phyloP scores from a whole-genome alignment of 2,113 vertebrate genomes.

The Anoplopoma fimbria region DNA sequence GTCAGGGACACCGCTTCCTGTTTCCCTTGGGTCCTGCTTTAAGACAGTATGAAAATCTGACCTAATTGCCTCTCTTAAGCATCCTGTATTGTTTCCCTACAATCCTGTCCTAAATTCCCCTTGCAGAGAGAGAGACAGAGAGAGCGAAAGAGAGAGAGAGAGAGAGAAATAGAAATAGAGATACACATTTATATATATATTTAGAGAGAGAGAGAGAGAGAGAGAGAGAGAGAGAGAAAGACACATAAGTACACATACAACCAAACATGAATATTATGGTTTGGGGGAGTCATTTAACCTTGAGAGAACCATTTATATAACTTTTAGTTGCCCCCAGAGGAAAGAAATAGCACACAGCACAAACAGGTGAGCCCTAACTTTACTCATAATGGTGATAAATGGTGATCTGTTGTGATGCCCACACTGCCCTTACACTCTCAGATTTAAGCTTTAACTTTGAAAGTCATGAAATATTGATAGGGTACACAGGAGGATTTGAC shows the following conservation, averaged over 20 bases:
- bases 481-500: constrained; percentile 76
- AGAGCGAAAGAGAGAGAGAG: neutral
- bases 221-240: too few species aligned
- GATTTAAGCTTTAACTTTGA: constrained; percentile 76
- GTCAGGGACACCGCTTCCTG: constrained; percentile 12
- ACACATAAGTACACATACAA: neutral
- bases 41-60: constrained; percentile 20
- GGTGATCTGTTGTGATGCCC: constrained; percentile 56
- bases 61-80: constrained; percentile 49
- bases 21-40: constrained; percentile 8
- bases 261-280: constrained; percentile 5
- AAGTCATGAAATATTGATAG: constrained; percentile 80
- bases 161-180: too few species aligned
- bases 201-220: neutral
- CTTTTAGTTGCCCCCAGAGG: neutral
- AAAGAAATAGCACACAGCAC: constrained; percentile 5
- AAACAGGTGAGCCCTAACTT: constrained; percentile 12
- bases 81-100: constrained; percentile 17
- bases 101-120: constrained; percentile 16
- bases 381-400: constrained; percentile 26
- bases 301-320: constrained; percentile 7
- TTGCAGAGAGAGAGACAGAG: neutral
- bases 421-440: constrained; percentile 37
- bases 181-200: too few species aligned
- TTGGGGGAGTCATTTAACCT: neutral